Conservation (phyloP, 2,797 vertebrate genomes). For the Rhinophrynus dorsalis region DNA sequence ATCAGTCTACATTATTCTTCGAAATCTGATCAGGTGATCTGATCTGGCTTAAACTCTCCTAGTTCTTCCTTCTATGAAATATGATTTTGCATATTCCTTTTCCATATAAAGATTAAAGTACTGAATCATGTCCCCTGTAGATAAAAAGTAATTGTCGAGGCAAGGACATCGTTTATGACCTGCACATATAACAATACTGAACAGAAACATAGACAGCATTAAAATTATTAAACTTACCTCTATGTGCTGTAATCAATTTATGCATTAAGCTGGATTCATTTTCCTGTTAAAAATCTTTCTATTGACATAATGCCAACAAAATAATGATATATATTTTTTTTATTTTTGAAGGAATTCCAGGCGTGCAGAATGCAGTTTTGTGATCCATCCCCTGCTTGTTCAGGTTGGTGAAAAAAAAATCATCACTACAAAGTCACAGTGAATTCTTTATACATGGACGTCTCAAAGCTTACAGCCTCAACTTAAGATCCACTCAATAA, state of each 20-base stretch:
- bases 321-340: constrained; percentile 43
- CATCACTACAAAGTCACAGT: constrained; percentile 3
- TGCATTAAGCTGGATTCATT: constrained; percentile 1
- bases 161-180: not conserved
- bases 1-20: too few species aligned
- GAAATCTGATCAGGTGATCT: not conserved
- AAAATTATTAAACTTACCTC: constrained; percentile 20
- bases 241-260: not conserved
- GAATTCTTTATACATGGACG: constrained; percentile 36
- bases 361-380: constrained; percentile 62
- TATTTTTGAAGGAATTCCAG: constrained; percentile 71
- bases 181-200: too few species aligned
- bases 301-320: not conserved
- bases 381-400: constrained; percentile 66
- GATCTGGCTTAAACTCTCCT: not conserved
- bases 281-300: constrained; percentile 11
- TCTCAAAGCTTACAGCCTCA: constrained; percentile 43
- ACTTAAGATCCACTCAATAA: constrained; percentile 57
- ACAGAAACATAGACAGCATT: too few species aligned
- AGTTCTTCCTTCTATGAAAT: not conserved
- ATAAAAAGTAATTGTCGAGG: not conserved
- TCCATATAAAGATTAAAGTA: not conserved
- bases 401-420: constrained; percentile 74
- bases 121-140: not conserved
- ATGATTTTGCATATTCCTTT: not conserved